Evolutionary conservation across 2,888 invertebrate genomes (phyloP), one percentile per base, ranked within the genome.

Genomic region (Stenoptilia bipunctidactyla): DNA sequence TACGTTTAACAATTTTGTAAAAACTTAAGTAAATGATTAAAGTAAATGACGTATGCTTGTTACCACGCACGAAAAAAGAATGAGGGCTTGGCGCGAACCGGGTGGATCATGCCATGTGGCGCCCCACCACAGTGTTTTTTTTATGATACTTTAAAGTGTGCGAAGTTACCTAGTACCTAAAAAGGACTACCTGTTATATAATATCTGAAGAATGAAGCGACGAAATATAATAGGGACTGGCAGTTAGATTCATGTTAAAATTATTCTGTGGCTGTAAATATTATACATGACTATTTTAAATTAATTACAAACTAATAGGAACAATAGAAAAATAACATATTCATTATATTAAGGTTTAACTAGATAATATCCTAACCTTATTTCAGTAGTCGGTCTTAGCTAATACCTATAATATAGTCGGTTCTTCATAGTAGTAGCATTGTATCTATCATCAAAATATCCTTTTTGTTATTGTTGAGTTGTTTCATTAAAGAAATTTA

Each of bases 291-390:
- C 61, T 71, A 72, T 72, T 70, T 75, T 70, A 70, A 30, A 5
- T 72, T 74, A 74, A 73, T 67, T 70, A 71, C 66, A 72, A 74
- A 75, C 67, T 70, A 72, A 69, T 76, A 75, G 73, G 63, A 66
- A 66, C 69, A 75, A 74, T 71, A 72, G 68, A 71, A 72, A 76
- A 73, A 68, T 79, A 77, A 77, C 72, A 75, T 80, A 79, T 77
- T 82, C 82, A 75, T 76, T 75, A 74, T 30, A 56, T 66, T 65
- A 79, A 77, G 76, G 74, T 67, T 66, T 69, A 66, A 70, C 63
- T 74, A 72, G 68, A 58, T 70, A 51, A 64, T 72, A 74, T 69
- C 67, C 70, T 74, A 67, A 56, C 62, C 59, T 80, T 62, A 74
- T 79, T 80, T 77, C 69, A 58, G 77, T 79, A 80, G 80, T 64